Conservation (phyloP, 2,888 invertebrate genomes). For the Rhabditophanes sp. region DNA sequence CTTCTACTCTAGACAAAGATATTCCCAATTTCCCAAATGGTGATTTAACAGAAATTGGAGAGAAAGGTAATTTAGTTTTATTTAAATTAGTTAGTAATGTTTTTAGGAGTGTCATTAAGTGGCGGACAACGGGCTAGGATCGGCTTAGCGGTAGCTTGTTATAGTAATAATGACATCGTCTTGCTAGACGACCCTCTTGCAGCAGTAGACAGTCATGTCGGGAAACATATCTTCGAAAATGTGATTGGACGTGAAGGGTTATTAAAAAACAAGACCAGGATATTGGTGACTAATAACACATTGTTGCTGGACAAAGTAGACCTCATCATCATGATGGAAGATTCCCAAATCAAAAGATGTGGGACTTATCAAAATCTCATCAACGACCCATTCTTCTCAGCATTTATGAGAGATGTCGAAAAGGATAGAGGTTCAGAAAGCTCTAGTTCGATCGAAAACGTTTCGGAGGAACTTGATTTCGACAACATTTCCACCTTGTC, state of each 20-base stretch:
- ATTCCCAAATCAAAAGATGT: slow-evolving; percentile 11
- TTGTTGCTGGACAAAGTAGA: slow-evolving; percentile 78
- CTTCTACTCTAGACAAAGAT: slow-evolving; percentile 77
- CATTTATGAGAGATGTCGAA: too few relatives aligned
- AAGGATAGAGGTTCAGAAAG: too few relatives aligned
- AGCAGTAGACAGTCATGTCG: slow-evolving; percentile 90
- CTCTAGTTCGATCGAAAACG: too few relatives aligned
- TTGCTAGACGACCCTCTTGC: slow-evolving; percentile 83
- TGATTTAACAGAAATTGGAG: slow-evolving; percentile 92
- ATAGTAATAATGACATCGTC: slow-evolving; percentile 71
- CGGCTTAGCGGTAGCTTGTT: slow-evolving; percentile 52
- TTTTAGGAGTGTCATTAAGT: slow-evolving; percentile 67
- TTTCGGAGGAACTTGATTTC: too few relatives aligned
- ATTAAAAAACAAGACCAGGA: slow-evolving; percentile 56
- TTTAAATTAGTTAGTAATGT: slow-evolving; percentile 56
- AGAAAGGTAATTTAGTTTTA: slow-evolving; percentile 51
- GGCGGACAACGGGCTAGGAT: slow-evolving; percentile 80
- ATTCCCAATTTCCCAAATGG: slow-evolving; percentile 77
- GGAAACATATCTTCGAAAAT: slow-evolving; percentile 62
- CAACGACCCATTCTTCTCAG: too few relatives aligned
- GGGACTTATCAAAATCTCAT: too few relatives aligned
- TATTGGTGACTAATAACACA: slow-evolving; percentile 85
- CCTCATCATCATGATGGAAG: slow-evolving; percentile 66
- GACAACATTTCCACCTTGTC: too few relatives aligned
- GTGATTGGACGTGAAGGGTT: slow-evolving; percentile 58